Evolutionary conservation across 2,113 vertebrate species (phyloP).

Genomic region (Mobula birostris): DNA sequence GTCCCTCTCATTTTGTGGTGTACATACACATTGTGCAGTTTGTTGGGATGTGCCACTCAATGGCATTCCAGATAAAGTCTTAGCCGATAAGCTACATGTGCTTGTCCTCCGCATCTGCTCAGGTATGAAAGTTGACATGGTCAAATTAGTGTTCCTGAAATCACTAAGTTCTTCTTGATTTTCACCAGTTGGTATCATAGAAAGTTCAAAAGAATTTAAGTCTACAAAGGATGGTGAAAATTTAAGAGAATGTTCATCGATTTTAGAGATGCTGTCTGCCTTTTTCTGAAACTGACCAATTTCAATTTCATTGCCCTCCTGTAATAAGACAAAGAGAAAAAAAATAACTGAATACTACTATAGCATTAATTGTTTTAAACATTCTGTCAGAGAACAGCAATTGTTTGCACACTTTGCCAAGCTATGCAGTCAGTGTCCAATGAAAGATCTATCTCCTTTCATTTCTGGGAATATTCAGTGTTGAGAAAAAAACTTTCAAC

Average conservation of each 20-base stretch:
- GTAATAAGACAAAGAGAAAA: not conserved
- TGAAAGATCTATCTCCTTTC: not conserved
- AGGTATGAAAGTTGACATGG: conserved; percentile 35
- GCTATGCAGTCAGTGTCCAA: not conserved
- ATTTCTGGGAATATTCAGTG: no score
- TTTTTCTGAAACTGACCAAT: conserved; percentile 29
- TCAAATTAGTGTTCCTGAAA: conserved; percentile 37
- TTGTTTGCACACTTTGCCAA: not conserved
- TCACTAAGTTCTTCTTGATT: not conserved
- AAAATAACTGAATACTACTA: not conserved
- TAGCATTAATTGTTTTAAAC: not conserved
- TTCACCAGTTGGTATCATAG: conserved; percentile 24
- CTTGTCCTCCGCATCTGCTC: conserved; percentile 35
- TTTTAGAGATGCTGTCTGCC: not conserved
- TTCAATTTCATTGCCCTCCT: conserved; percentile 31
- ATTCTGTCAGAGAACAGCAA: not conserved
- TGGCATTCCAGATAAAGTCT: conserved; percentile 29
- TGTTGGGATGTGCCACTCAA: conserved; percentile 14
- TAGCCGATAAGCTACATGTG: conserved; percentile 36
- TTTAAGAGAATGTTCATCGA: not conserved
- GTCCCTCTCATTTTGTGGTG: conserved; percentile 7
- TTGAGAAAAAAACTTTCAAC: no score
- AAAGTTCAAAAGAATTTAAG: conserved; percentile 31
- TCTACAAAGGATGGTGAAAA: conserved; percentile 33
- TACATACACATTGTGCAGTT: not conserved